Percentiles rank a stretch among this genome's conserved stretches.
These are phyloP conservation scores for Tetrax tetrax DNA, from an alignment of 2,113 vertebrate species.

Conservation along the genomic window DNA sequence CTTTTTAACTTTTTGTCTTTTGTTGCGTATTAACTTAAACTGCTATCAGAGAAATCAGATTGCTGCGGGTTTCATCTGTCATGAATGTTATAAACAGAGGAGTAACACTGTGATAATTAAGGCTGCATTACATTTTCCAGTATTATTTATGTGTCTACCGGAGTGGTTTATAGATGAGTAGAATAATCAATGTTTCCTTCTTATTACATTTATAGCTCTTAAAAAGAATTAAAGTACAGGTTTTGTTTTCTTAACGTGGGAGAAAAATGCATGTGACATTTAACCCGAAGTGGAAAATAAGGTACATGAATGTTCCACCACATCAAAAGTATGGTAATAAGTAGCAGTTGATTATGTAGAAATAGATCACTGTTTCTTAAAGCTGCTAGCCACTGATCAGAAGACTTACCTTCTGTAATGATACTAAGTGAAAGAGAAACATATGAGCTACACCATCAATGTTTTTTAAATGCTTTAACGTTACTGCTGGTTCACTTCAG, in stretches of 20 bases:
- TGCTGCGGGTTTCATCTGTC: not conserved
- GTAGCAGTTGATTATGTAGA: constrained; percentile 8
- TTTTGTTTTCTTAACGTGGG: constrained; percentile 14
- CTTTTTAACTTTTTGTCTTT: not conserved
- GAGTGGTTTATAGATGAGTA: not conserved
- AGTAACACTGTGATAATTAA: not conserved
- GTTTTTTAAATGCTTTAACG: not conserved
- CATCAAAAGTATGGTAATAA: constrained; percentile 51
- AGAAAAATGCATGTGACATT: constrained; percentile 35
- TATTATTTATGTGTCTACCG: constrained; percentile 8
- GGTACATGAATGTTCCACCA: not conserved
- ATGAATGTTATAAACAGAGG: not conserved
- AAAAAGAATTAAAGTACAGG: constrained; percentile 26
- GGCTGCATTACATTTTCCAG: not conserved
- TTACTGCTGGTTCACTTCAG: not conserved
- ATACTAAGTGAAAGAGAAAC: not conserved
- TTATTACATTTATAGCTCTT: not conserved
- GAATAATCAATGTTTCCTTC: constrained; percentile 18
- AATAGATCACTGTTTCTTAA: constrained; percentile 14
- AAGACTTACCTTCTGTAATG: not conserved
- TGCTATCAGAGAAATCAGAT: not conserved
- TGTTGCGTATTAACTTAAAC: not conserved
- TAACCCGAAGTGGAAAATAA: constrained; percentile 45
- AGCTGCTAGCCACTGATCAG: not conserved
- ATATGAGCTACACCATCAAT: not conserved